Percentiles rank a stretch among this genome's conserved stretches.
These are phyloP conservation scores for Triops cancriformis DNA, from an alignment of 1,140 invertebrate species.

Conservation along the genomic window DNA sequence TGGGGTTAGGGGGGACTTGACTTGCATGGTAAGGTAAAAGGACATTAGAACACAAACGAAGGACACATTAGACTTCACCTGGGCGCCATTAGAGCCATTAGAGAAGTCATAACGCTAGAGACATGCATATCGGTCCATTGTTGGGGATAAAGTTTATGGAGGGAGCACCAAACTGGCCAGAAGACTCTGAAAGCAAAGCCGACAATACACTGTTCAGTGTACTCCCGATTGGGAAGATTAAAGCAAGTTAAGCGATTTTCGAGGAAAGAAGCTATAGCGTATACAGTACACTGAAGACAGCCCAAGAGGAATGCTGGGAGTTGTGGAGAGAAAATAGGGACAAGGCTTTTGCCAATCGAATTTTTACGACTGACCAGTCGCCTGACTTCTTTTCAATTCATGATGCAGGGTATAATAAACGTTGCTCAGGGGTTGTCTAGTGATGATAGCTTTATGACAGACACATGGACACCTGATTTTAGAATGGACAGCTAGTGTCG, in stretches of 20 bases:
- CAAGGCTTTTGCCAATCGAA: neutral
- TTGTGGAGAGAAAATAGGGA: neutral
- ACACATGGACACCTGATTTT: slow-evolving; percentile 13
- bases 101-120: slow-evolving; percentile 9
- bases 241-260: neutral
- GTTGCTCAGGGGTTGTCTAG: slow-evolving; percentile 2
- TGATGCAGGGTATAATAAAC: neutral
- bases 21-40: neutral
- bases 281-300: neutral
- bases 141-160: neutral
- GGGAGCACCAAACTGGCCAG: neutral
- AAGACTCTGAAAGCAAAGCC: neutral
- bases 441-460: slow-evolving; percentile 7
- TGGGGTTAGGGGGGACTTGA: neutral
- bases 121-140: slow-evolving; percentile 9
- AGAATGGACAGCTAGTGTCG: neutral
- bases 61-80: neutral
- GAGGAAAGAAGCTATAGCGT: neutral
- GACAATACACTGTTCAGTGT: neutral
- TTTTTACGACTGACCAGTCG: neutral
- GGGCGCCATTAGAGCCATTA: slow-evolving; percentile 8
- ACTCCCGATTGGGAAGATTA: neutral
- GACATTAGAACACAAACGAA: slow-evolving; percentile 1
- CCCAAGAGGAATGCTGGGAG: neutral
- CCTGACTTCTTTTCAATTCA: neutral